Percentiles rank a stretch among this genome's conserved stretches.
Evolutionary conservation across 2,797 vertebrate species (phyloP).

Genomic region (Myotis pilosus): DNA sequence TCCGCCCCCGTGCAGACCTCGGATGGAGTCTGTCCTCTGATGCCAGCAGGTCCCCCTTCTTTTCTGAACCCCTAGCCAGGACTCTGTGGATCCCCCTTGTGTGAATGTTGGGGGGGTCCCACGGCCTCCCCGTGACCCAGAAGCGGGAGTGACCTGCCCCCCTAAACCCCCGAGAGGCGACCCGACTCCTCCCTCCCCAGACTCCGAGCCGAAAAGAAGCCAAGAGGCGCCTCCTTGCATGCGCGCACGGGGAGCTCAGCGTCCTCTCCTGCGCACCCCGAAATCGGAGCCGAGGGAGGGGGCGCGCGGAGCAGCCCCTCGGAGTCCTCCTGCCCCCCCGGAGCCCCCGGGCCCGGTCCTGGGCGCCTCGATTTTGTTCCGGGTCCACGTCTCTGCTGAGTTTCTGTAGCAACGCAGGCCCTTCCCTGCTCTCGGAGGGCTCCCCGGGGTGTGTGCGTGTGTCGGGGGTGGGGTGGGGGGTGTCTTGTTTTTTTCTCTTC

Average conservation of each 20-base stretch:
- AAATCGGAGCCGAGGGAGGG: not conserved
- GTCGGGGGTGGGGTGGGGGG: not conserved
- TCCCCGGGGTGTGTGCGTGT: not conserved
- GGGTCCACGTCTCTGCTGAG: not conserved
- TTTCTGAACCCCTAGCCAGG: not conserved
- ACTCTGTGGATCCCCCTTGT: not conserved
- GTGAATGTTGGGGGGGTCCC: not conserved
- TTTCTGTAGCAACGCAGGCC: not conserved
- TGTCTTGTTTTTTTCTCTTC: not conserved
- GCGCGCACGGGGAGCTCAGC: not conserved
- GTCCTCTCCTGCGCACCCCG: not conserved
- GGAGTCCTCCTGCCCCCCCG: not conserved
- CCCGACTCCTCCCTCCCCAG: not conserved
- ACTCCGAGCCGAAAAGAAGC: not conserved
- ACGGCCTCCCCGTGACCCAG: not conserved
- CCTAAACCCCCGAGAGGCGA: not conserved
- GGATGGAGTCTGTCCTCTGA: not conserved
- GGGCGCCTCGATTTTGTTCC: not conserved
- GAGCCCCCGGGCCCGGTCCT: not conserved
- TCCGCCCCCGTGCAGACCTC: not conserved
- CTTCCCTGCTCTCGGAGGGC: not conserved
- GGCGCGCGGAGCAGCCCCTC: not conserved
- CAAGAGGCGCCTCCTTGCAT: not conserved
- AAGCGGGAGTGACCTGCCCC: not conserved
- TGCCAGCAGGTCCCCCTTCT: not conserved